These are phyloP conservation scores for Oenanthe melanoleuca DNA, from an alignment of 2,113 vertebrate species.

Conservation along the genomic window DNA sequence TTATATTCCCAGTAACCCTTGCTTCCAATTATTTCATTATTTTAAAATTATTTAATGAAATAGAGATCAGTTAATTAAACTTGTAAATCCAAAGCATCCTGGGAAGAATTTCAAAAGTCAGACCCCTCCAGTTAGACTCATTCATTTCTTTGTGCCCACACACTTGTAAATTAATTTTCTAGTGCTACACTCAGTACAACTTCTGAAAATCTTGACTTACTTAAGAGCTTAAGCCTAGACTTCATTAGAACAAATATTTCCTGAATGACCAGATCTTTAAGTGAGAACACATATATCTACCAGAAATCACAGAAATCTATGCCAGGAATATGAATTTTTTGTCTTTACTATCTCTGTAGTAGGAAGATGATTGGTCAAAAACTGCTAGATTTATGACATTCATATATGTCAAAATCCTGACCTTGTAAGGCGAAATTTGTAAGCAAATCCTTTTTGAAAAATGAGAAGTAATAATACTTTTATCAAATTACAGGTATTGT, in stretches of 20 bases:
- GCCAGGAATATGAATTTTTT: background rate
- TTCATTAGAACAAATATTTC: background rate
- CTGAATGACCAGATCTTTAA: background rate
- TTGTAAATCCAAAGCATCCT: background rate
- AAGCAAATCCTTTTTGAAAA: background rate
- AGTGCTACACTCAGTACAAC: background rate
- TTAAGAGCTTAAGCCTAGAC: background rate
- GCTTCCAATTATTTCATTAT: background rate
- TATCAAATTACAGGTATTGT: background rate
- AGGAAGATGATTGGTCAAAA: background rate
- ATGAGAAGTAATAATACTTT: background rate
- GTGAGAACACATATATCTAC: background rate
- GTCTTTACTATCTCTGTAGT: background rate
- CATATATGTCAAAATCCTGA: background rate
- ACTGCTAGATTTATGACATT: background rate
- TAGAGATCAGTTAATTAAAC: background rate
- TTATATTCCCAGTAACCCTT: background rate
- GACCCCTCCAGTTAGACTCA: background rate
- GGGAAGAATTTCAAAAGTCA: background rate
- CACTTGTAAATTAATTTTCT: background rate
- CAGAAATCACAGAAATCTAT: background rate
- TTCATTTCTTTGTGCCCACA: background rate
- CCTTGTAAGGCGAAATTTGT: background rate
- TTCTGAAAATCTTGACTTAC: background rate
- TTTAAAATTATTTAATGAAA: background rate